Base-by-base conservation (phyloP, 1,140 invertebrate genomes). In the Diprion similis region DNA sequence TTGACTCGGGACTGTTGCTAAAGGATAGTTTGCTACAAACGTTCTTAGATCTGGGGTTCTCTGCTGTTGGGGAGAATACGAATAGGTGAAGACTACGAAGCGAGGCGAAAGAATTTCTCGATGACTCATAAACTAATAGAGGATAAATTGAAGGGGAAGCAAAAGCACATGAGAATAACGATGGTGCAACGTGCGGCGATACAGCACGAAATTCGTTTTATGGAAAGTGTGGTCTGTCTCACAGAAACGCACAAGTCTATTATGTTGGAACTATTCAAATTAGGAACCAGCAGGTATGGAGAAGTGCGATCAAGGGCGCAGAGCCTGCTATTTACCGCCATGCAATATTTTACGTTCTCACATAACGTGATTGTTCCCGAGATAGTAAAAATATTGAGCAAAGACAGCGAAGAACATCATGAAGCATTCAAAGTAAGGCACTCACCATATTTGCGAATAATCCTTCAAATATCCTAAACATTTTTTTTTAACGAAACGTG, bases 271-370 rank as follows among this genome's bases (percentile, higher is more conserved):
- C 80, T 95, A n/a, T 88, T 94, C 37, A 86, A 87, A 71, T 82
- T 95, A 17, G 89, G 91, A 8, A 91, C 90, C 24, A 94, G 93
- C 81, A 89, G 91, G 78, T 95, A 95, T 78, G 91, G 91, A 77
- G 90, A 92, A 78, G 91, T 94, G 80, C 87, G 95, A 76, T 87
- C 85, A 13, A 85, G 83, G 71, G 92, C 94, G 17, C 95, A 96
- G 85, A 76, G 78, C 10, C 87, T 89, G 75, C 81, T 94, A n/a
- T 90, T 88, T 66, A 77, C 80, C 79, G 84, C 82, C 79, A 84
- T 90, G 76, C 78, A 85, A 74, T 82, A 83, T 70, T 94, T 91
- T 82, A 87, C 91, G 3, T 92, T 90, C 80, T 92, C 92, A 2
- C 93, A 91, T 80, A 85, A 84, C 13, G 77, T 90, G 8, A 77